These are phyloP conservation scores for Phymorhynchus buccinoides DNA, from an alignment of 1,140 invertebrate species.

Conservation along the genomic window DNA sequence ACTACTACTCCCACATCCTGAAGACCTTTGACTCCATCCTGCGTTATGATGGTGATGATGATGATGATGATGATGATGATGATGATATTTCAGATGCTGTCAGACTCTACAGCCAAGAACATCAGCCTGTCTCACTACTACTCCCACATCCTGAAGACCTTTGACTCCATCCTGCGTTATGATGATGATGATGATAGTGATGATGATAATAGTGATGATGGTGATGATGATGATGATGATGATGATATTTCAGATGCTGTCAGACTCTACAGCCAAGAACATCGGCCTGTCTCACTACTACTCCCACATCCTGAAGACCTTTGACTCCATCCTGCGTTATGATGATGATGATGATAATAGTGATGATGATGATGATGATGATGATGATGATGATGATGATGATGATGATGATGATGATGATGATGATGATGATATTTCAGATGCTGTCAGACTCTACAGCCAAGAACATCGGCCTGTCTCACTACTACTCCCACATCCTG, in stretches of 20 bases:
- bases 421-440: too few relatives aligned
- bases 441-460: conserved; percentile 87
- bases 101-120: conserved; percentile 91
- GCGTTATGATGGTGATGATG: too few relatives aligned
- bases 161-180: conserved; percentile 95
- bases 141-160: conserved; percentile 93
- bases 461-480: conserved; percentile 94
- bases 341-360: too few relatives aligned
- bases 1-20: conserved; percentile 95
- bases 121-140: conserved; percentile 98
- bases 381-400: too few relatives aligned
- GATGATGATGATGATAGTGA: too few relatives aligned
- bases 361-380: too few relatives aligned
- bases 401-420: too few relatives aligned
- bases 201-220: too few relatives aligned
- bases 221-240: too few relatives aligned
- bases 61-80: too few relatives aligned
- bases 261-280: conserved; percentile 91
- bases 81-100: too few relatives aligned
- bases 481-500: conserved; percentile 95
- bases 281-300: conserved; percentile 98
- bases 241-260: too few relatives aligned
- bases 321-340: conserved; percentile 95
- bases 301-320: conserved; percentile 93
- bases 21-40: conserved; percentile 97